Percentiles rank a stretch among this genome's conserved stretches.
Conservation (phyloP, 2,888 invertebrate genomes). For the Mayetiola destructor region DNA sequence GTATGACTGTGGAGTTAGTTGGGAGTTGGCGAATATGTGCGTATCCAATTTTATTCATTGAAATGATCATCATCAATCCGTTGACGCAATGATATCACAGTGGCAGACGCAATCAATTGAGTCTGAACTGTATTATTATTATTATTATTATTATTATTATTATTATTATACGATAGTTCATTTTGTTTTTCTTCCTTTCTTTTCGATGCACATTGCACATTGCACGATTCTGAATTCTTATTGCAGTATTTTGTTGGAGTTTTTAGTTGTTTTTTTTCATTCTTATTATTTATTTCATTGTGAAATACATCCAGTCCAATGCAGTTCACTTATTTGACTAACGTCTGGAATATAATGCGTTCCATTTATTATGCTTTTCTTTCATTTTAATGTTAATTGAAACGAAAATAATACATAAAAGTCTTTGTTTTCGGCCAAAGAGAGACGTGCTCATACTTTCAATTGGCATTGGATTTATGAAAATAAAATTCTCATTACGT, state of each 20-base stretch:
- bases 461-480: too few species aligned
- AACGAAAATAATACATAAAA: slow-evolving; percentile 8
- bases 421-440: slow-evolving; percentile 10
- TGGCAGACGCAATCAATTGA: too few species aligned
- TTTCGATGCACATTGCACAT: not conserved
- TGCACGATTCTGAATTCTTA: not conserved
- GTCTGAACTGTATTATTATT: not conserved
- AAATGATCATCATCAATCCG: too few species aligned
- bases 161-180: not conserved
- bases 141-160: not conserved
- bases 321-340: not conserved
- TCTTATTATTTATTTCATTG: not conserved
- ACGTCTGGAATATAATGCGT: slow-evolving; percentile 7
- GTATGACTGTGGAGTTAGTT: too few species aligned
- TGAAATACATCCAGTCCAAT: not conserved
- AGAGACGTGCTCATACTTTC: too few species aligned
- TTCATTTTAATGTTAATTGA: slow-evolving; percentile 12
- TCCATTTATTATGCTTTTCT: not conserved
- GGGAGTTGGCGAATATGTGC: too few species aligned
- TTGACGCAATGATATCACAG: too few species aligned
- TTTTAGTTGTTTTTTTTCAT: not conserved
- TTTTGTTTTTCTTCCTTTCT: slow-evolving; percentile 8
- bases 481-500: too few species aligned
- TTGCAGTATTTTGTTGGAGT: slow-evolving; percentile 6
- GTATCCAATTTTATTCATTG: too few species aligned